Evolutionary conservation across 2,797 vertebrate genomes (phyloP), one percentile per base, ranked within the genome.

Genomic region (Morelia viridis): DNA sequence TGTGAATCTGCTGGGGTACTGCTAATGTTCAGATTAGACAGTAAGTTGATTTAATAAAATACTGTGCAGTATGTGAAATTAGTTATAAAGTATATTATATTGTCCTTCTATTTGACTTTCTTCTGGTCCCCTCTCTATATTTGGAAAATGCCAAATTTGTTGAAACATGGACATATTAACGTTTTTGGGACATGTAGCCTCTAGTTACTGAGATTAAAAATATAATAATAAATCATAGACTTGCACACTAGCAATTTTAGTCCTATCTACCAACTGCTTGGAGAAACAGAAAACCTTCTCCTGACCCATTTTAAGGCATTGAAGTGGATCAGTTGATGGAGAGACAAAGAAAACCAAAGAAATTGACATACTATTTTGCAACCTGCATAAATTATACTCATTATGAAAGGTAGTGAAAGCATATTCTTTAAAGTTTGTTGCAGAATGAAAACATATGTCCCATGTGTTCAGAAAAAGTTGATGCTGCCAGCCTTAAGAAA

Each of bases 391-490:
- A 10, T 31, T 58, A n/a, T 57, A 15, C 64, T 46, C 4, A 0
- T 31, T 28, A 22, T 26, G 57, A 15, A 83, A 15, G 35, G 12
- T 28, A 50, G 13, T 35, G 12, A 80, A 46, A 24, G 60, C 80
- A 4, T 92, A 22, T 90, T 89, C 94, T 94, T 91, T 28, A 93
- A 96, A 89, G 99, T 94, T 93, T 99, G 95, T 94, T 99, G 93
- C 98, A 98, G 95, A 98, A 97, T 0, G 99, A 99, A 97, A 97
- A 97, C 0, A 57, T 90, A 0, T 99, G 99, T 94, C 99, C 99
- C 4, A 99, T 99, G 99, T 99, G 99, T 93, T 99, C 98, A 0
- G 98, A 98, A 96, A 97, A 94, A 80, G 96, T 99, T 90, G 97
- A 95, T 1, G 41, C 68, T 1, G 89, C 84, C 93, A 97, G 99